Percentiles rank a stretch among this genome's conserved stretches.
These are phyloP conservation scores for Promerops cafer DNA, from an alignment of 2,113 vertebrate species.

Conservation along the genomic window DNA sequence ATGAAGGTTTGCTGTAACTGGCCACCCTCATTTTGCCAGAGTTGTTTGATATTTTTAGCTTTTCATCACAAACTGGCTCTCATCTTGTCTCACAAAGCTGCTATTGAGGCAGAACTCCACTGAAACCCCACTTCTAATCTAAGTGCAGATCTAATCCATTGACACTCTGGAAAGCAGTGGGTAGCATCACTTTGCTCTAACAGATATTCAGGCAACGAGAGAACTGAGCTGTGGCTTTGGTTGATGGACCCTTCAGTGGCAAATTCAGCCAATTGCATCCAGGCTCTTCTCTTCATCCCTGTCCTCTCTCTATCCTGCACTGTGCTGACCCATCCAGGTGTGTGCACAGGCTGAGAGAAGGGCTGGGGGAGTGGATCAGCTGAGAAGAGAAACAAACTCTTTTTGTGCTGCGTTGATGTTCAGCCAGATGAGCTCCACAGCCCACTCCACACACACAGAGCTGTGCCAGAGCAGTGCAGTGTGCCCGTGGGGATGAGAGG, in stretches of 20 bases:
- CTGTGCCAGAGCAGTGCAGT: accelerated
- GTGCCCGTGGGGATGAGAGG: neutral
- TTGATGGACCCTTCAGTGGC: neutral
- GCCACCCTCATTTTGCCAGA: neutral
- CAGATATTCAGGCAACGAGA: neutral
- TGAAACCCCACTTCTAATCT: neutral
- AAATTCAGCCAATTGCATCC: neutral
- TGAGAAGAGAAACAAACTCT: neutral
- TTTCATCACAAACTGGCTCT: neutral
- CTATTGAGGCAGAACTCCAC: neutral
- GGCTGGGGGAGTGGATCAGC: neutral
- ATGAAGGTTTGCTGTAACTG: neutral
- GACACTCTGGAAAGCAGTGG: neutral
- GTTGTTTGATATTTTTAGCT: neutral
- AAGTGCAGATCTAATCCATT: neutral
- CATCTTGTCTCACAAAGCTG: neutral
- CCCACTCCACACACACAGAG: too few relatives aligned
- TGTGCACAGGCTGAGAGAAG: neutral
- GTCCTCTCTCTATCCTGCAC: neutral
- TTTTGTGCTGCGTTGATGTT: neutral
- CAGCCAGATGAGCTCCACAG: neutral
- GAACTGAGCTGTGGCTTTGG: neutral
- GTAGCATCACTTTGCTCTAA: neutral
- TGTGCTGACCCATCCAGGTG: neutral
- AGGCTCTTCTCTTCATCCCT: neutral